A percentile compares a stretch with the other conserved stretches of the same genome.
These are phyloP conservation scores for mouse (Mus musculus) DNA, from an alignment of 2,113 vertebrate genomes.

Conservation along the genomic window GRCm39 chr9:123526501-123527000, in stretches of 20 bases:
- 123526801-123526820: constrained; percentile 32
- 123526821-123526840: constrained; percentile 29
- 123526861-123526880: constrained; percentile 33
- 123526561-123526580: neutral
- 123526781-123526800: neutral
- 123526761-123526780: neutral
- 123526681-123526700: neutral
- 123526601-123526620: neutral
- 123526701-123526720: neutral
- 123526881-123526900: neutral
- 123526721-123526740: neutral
- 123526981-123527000: neutral
- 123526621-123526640: neutral
- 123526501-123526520: neutral
- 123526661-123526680: neutral
- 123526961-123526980: neutral
- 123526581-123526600: neutral
- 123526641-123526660: neutral
- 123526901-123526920: neutral
- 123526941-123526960: neutral
- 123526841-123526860: constrained; percentile 15
- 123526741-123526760: neutral
- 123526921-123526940: neutral
- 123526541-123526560: neutral
- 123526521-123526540: neutral